phyloP scores from a whole-genome alignment of 1,140 invertebrate genomes.

The Anastrepha obliqua region DNA sequence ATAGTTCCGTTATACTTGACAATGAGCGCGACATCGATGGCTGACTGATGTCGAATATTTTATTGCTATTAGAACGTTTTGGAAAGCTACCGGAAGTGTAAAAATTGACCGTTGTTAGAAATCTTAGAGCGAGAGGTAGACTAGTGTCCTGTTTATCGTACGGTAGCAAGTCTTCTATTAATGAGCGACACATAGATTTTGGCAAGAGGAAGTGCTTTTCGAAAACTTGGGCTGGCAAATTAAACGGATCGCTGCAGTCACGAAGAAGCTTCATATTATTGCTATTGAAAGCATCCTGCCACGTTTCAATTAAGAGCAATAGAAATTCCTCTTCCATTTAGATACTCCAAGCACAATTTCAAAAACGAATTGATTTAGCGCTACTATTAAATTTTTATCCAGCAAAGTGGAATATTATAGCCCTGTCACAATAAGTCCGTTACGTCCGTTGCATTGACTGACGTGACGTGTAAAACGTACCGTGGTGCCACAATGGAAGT shows the following conservation, averaged over 20 bases:
- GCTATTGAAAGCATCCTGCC: not conserved
- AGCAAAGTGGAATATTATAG: too few species aligned
- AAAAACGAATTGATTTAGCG: too few species aligned
- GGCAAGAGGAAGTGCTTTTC: not conserved
- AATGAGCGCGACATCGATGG: not conserved
- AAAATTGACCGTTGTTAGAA: not conserved
- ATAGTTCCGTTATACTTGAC: not conserved
- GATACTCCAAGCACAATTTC: too few species aligned
- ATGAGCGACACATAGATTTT: not conserved
- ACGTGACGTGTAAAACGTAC: too few species aligned
- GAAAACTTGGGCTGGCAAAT: not conserved
- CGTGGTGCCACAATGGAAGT: too few species aligned
- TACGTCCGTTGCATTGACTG: too few species aligned
- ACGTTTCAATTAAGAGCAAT: not conserved
- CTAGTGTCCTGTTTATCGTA: not conserved
- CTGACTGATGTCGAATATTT: not conserved
- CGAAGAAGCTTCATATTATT: not conserved
- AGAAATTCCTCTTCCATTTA: not conserved
- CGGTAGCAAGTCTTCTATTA: not conserved
- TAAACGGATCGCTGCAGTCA: not conserved
- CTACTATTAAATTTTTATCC: too few species aligned
- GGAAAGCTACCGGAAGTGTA: not conserved
- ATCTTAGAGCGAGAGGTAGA: not conserved
- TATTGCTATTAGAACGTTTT: not conserved
- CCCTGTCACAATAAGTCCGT: too few species aligned